Evolutionary conservation across 2,888 invertebrate genomes (phyloP).

Genomic region (Drosophila heteroneura): DNA sequence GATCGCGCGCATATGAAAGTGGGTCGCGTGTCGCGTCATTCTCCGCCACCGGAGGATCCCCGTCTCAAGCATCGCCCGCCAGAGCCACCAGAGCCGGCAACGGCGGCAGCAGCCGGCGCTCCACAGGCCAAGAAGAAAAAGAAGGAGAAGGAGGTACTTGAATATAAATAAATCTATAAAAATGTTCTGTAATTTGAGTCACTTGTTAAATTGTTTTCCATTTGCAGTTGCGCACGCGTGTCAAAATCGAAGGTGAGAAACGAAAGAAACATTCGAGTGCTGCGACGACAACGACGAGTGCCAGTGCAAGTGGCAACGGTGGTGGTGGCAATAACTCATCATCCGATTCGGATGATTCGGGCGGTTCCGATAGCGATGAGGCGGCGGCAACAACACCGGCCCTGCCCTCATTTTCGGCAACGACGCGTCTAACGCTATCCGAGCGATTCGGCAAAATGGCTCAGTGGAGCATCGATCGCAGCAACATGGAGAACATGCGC

Average conservation of each 20-base stretch:
- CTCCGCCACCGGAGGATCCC: constrained; percentile 88
- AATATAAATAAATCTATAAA: background rate
- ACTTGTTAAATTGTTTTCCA: background rate
- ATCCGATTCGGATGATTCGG: constrained; percentile 88
- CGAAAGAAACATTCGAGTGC: constrained; percentile 85
- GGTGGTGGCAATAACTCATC: constrained; percentile 83
- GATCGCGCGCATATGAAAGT: constrained; percentile 80
- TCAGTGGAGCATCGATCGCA: constrained; percentile 94
- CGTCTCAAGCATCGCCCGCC: constrained; percentile 86
- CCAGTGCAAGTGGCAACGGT: constrained; percentile 60
- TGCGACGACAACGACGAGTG: constrained; percentile 49
- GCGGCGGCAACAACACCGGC: constrained; percentile 81
- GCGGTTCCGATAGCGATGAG: constrained; percentile 86
- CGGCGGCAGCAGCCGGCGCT: constrained; percentile 77
- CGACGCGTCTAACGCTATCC: constrained; percentile 90
- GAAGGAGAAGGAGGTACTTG: constrained; percentile 85
- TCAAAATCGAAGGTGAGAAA: constrained; percentile 85
- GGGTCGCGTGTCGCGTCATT: constrained; percentile 82
- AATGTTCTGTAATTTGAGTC: background rate
- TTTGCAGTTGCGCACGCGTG: constrained; percentile 83
- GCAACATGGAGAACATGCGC: constrained; percentile 93
- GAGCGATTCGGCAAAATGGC: constrained; percentile 97
- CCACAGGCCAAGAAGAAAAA: constrained; percentile 85
- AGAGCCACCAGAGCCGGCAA: constrained; percentile 86
- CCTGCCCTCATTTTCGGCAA: constrained; percentile 88